phyloP scores from a whole-genome alignment of 2,888 invertebrate species.

The Dusona sp. region DNA sequence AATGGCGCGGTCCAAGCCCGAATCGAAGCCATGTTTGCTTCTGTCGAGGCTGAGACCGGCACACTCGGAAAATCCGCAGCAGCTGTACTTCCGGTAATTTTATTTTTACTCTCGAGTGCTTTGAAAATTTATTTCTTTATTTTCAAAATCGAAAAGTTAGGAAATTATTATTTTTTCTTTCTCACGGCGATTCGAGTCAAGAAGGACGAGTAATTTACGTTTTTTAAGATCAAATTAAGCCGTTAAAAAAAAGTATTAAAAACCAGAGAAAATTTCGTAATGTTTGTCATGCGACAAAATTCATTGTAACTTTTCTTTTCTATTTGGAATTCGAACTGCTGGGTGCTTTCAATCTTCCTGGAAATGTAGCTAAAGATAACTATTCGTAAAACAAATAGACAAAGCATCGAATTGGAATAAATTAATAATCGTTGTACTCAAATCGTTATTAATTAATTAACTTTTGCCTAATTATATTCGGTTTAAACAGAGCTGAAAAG shows the following conservation, averaged over 20 bases:
- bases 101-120: neutral
- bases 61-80: slow-evolving; percentile 82
- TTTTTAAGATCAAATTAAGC: neutral
- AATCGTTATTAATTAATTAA: neutral
- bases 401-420: neutral
- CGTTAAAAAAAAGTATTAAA: neutral
- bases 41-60: slow-evolving; percentile 83
- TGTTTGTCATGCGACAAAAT: too few species aligned
- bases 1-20: slow-evolving; percentile 93
- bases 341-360: neutral
- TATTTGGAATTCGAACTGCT: neutral
- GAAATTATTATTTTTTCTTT: neutral
- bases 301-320: neutral
- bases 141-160: neutral
- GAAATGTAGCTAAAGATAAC: neutral
- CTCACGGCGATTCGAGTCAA: neutral
- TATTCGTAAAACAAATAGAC: neutral
- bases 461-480: neutral
- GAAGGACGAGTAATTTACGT: neutral
- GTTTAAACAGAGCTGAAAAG: neutral
- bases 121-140: neutral
- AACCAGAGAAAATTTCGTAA: neutral
- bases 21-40: slow-evolving; percentile 93
- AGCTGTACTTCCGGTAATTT: slow-evolving; percentile 79
- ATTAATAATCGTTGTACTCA: neutral